phyloP scores from a whole-genome alignment of 2,888 invertebrate species.

The Geotrupes spiniger region DNA sequence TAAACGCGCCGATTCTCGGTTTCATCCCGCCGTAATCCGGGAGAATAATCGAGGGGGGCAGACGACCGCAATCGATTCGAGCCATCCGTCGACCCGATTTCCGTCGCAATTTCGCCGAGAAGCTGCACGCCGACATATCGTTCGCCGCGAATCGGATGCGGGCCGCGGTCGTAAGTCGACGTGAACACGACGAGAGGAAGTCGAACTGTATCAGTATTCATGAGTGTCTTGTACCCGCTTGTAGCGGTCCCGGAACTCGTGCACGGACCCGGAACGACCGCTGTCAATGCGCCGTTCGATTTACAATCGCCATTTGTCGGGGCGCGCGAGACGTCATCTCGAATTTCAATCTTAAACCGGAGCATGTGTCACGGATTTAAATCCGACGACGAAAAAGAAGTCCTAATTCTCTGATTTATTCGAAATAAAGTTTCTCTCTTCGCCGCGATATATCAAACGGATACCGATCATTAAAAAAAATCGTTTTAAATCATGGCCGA shows the following conservation, averaged over 20 bases:
- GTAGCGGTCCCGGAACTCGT: constrained; percentile 34
- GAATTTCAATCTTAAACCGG: constrained; percentile 20
- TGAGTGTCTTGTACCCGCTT: constrained; percentile 41
- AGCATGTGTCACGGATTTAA: constrained; percentile 23
- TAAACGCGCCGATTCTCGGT: too few relatives aligned
- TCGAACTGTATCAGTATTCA: constrained; percentile 46
- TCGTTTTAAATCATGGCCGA: too few relatives aligned
- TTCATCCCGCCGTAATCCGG: constrained; percentile 18
- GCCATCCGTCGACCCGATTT: constrained; percentile 17
- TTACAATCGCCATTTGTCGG: constrained; percentile 30
- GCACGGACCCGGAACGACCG: constrained; percentile 42
- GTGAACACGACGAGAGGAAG: constrained; percentile 38
- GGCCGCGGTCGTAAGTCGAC: constrained; percentile 39
- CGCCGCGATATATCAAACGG: too few relatives aligned
- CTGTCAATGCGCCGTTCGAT: constrained; percentile 40
- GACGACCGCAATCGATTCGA: constrained; percentile 21
- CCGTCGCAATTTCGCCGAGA: constrained; percentile 25
- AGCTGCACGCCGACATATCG: constrained; percentile 33
- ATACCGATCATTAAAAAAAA: too few relatives aligned
- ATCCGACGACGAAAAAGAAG: constrained; percentile 25
- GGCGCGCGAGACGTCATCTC: constrained; percentile 18
- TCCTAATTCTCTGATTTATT: too few relatives aligned
- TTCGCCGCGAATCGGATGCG: constrained; percentile 41
- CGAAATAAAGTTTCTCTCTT: too few relatives aligned
- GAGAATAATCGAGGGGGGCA: constrained; percentile 14